Conservation (phyloP, 2,888 invertebrate genomes). For the Scaptomyza parva region DNA sequence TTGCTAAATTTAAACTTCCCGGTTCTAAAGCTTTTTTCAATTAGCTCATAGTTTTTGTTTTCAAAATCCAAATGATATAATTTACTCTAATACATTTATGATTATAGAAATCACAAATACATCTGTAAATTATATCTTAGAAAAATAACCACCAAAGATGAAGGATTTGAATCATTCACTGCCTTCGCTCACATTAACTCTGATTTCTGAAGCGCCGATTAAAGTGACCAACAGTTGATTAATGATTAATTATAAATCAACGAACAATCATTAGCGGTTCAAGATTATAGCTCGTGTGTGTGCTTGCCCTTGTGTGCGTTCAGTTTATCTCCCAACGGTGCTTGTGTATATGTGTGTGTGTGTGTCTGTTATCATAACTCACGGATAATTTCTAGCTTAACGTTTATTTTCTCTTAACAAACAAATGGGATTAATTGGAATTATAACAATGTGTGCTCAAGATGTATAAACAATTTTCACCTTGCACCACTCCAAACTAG, state of each 20-base stretch:
- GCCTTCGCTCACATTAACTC: not conserved
- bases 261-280: slow-evolving; percentile 4
- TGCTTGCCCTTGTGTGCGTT: slow-evolving; percentile 19
- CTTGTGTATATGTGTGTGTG: too few relatives aligned
- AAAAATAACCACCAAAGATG: not conserved
- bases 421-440: slow-evolving; percentile 17
- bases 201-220: slow-evolving; percentile 4
- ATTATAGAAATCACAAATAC: not conserved
- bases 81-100: too few relatives aligned
- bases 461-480: slow-evolving; percentile 14
- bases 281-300: slow-evolving; percentile 2
- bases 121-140: not conserved
- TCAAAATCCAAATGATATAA: not conserved
- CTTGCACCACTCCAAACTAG: slow-evolving; percentile 7
- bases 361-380: slow-evolving; percentile 18
- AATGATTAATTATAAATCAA: slow-evolving; percentile 7
- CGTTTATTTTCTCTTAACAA: slow-evolving; percentile 10
- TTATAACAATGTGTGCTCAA: slow-evolving; percentile 10
- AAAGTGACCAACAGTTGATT: slow-evolving; percentile 9
- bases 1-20: not conserved
- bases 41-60: not conserved
- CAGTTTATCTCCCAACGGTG: slow-evolving; percentile 2
- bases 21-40: not conserved
- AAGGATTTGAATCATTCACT: not conserved
- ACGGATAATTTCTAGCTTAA: slow-evolving; percentile 10